Base-by-base conservation (phyloP, 2,888 invertebrate species). In the Drosophila percnosoma region DNA sequence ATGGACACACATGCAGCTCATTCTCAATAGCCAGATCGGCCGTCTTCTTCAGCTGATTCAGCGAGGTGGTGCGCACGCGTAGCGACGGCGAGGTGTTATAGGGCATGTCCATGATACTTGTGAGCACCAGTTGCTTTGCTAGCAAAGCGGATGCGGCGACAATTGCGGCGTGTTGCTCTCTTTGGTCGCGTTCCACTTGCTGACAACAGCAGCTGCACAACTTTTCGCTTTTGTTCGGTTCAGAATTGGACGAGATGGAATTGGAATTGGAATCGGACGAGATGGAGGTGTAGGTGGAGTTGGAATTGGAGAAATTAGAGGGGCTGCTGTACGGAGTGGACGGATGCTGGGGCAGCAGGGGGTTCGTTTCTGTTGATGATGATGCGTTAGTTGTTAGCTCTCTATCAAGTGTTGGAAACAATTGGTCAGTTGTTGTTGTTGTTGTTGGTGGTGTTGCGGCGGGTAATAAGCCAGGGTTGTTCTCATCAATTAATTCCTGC, bases 1-100 rank as follows among this genome's bases (percentile, higher is more conserved):
- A 96, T n/a, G 96, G 95, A 90, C 96, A 95, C 90, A 94, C 86
- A 48, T 92, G 92, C 87, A 94, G 93, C 65, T 93, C 93, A 85
- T 95, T 94, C 87, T 95, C 95, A 89, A 94, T 94, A 31, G 91
- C 91, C 83, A 92, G 67, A 57, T 93, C 92, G 27, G 91, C 91
- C 34, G 92, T 92, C 74, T 92, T 92, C 69, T 92, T 92, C 40
- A 92, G 60, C 66, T 92, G 92, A 79, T 92, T 92, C 63, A 92
- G 71, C 72, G 92, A 92, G 75, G 92, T 92, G 81, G 92, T 93
- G 81, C 93, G 93, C 78, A 92, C 92, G 75, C 93, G 92, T 79
- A 93, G 73, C 74, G 93, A 93, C 31, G 93, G 92, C 87, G 93
- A 93, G 71, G 91, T 91, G 84, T 87, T 92, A 80, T 90, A 92